Evolutionary conservation across 2,888 invertebrate genomes (phyloP).

Genomic region (Germaria angustata): DNA sequence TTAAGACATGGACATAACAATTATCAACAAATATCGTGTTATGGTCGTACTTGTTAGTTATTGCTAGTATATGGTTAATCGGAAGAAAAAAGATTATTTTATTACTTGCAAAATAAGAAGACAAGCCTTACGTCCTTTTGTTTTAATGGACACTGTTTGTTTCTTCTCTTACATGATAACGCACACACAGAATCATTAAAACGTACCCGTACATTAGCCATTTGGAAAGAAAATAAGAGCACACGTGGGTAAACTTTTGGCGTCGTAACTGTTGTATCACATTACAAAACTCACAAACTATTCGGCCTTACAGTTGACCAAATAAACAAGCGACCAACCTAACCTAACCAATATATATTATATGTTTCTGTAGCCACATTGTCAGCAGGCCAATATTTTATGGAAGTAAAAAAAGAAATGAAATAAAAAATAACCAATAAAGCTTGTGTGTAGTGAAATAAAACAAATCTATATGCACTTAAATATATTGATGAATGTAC

Average conservation of each 20-base stretch:
- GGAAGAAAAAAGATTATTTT: too few relatives aligned
- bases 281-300: slow-evolving; percentile 27
- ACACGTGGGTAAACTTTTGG: slow-evolving; percentile 30
- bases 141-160: too few relatives aligned
- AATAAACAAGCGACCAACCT: too few relatives aligned
- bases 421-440: background rate
- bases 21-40: too few relatives aligned
- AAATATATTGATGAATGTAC: slow-evolving; percentile 6
- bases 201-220: background rate
- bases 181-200: background rate
- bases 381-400: slow-evolving; percentile 34
- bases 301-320: background rate
- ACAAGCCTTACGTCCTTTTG: too few relatives aligned
- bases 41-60: too few relatives aligned
- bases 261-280: slow-evolving; percentile 18
- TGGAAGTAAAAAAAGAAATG: background rate
- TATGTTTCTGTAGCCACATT: slow-evolving; percentile 22
- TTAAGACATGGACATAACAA: too few relatives aligned
- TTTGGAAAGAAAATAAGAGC: background rate
- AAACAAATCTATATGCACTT: slow-evolving; percentile 31
- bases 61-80: too few relatives aligned
- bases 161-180: background rate
- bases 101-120: too few relatives aligned
- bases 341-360: too few relatives aligned
- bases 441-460: background rate